Conservation (phyloP, 2,888 invertebrate species). For the Ectobius pallidus region DNA sequence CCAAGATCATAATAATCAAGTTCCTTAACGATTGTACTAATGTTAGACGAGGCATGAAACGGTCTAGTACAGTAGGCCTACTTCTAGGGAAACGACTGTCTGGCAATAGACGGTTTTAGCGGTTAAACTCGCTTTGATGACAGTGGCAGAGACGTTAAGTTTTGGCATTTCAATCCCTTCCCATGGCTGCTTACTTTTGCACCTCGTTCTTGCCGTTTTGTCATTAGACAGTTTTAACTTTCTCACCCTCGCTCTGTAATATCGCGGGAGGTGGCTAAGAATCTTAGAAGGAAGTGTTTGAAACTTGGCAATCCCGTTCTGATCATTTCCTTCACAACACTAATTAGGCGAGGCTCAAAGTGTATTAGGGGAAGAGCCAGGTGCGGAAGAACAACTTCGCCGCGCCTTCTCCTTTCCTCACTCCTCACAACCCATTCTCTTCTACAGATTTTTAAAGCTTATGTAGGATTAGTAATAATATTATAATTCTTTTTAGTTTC, state of each 20-base stretch:
- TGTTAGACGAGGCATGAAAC: no score
- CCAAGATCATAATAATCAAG: no score
- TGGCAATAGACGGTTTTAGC: no score
- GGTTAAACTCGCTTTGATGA: neutral
- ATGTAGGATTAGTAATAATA: neutral
- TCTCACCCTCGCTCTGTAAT: neutral
- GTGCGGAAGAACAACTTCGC: conserved; percentile 7
- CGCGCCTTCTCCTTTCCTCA: neutral
- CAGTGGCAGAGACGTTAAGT: neutral
- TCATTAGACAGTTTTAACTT: neutral
- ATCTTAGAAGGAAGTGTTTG: conserved; percentile 2
- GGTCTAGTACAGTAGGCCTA: no score
- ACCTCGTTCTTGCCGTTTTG: conserved; percentile 14
- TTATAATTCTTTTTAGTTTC: conserved; percentile 16
- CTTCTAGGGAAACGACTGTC: neutral
- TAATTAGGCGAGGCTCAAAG: conserved; percentile 11
- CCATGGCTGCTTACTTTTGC: neutral
- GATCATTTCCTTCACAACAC: conserved; percentile 13
- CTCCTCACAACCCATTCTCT: no score
- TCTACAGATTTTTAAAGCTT: neutral
- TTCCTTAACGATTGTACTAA: no score
- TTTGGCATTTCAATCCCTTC: neutral
- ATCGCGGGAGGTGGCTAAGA: neutral
- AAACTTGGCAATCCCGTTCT: neutral
- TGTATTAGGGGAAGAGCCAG: neutral